Evolutionary conservation across 37 sponge, comb jelly and placozoan species (phyloP), one percentile per base, ranked within the genome.

Genomic region (Cliona cf. orientalis): DNA sequence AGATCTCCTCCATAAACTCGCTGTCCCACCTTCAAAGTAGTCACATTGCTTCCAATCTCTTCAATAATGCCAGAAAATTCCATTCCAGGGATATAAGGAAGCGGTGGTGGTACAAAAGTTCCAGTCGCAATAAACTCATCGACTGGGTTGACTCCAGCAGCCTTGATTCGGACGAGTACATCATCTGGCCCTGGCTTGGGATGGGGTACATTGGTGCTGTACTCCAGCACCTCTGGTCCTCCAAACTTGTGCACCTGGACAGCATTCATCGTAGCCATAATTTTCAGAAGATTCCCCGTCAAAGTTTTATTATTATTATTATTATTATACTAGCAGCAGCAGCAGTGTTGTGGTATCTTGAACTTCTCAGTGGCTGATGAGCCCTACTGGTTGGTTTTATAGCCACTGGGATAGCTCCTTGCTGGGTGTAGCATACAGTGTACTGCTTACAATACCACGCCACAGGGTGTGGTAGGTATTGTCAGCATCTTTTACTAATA

Each of bases 71-170:
- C 94, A 58, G 91, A 84, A 49, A 72, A 76, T 45, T 94, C 91
- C 40, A 58, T 49, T 17, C 94, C 94, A 25, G 88, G 90, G 0
- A 80, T 94, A 69, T 46, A 90, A 9, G 94, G 94, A 1, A 86
- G 71, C 0, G 35, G 29, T 40, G 91, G 87, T 32, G 45, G 37
- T 2, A 32, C 88, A 64, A 86, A 84, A 29, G 55, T 29, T 21
- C 94, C 94, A 25, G 84, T 33, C 0, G 91, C 79, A 7, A 94
- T 87, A 81, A 86, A 94, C 0, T 87, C 90, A 69, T 94, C 94
- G 29, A 94, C 88, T 0, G 91, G 91, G 65, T 94, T 94, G 2
- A 94, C 80, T 9, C 94, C 91, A 33, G 86, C 88, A 23, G 94
- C 79, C 38, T 90, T 82, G 43, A 94, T 85, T 4, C 42, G 72